Evolutionary conservation across 2,888 invertebrate genomes (phyloP).

Genomic region (Rhyacophila evoluta): DNA sequence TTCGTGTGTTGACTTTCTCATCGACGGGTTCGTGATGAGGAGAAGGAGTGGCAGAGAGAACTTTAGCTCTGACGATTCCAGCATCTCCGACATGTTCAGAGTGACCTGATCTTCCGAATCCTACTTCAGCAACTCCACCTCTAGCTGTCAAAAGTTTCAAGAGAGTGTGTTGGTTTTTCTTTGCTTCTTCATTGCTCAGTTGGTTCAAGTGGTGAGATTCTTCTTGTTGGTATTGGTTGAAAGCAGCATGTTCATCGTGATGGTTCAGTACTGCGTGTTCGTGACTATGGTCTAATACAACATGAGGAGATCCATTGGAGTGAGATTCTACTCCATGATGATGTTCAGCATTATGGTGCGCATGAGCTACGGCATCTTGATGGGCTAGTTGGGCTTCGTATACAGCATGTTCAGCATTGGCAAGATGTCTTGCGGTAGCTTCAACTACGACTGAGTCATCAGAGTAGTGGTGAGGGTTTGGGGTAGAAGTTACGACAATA

Average conservation of each 20-base stretch:
- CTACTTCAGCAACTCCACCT: conserved; percentile 62
- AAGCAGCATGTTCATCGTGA: conserved; percentile 1
- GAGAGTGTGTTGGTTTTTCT: conserved; percentile 65
- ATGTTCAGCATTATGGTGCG: conserved; percentile 42
- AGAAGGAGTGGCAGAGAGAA: conserved; percentile 71
- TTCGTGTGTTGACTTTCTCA: conserved; percentile 71
- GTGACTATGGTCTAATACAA: conserved; percentile 58
- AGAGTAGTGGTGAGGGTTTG: conserved; percentile 54
- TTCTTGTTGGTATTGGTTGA: conserved; percentile 31
- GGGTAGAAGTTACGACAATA: conserved; percentile 54
- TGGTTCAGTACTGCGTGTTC: conserved; percentile 53
- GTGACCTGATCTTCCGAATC: conserved; percentile 59
- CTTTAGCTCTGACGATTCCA: conserved; percentile 67
- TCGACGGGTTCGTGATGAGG: conserved; percentile 67
- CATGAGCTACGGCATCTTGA: conserved; percentile 47
- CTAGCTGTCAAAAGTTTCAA: conserved; percentile 67
- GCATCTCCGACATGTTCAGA: conserved; percentile 62
- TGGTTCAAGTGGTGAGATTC: conserved; percentile 43
- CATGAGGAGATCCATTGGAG: conserved; percentile 56
- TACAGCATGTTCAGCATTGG: conserved; percentile 46
- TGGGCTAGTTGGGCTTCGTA: conserved; percentile 47
- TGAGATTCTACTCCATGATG: conserved; percentile 46
- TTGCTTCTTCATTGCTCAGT: conserved; percentile 60
- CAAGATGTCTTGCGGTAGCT: conserved; percentile 56
- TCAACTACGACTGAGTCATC: conserved; percentile 60